Conservation (phyloP, 2,888 invertebrate genomes). For the Lepidonotus clava region DNA sequence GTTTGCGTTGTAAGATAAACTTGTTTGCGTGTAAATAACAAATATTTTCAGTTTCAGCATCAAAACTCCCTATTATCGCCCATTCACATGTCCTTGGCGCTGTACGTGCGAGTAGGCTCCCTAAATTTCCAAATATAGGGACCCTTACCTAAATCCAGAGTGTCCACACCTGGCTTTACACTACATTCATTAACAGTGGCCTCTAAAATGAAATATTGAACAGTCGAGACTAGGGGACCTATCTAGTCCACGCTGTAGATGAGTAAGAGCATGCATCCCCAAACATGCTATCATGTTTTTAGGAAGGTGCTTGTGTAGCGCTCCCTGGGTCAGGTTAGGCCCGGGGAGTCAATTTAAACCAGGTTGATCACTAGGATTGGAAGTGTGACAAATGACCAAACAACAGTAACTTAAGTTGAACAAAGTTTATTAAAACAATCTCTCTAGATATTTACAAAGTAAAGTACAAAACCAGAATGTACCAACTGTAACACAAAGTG, state of each 20-base stretch:
- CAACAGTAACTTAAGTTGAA: too few relatives aligned
- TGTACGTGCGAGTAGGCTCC: background rate
- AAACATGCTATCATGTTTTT: too few relatives aligned
- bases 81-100: conserved; percentile 6
- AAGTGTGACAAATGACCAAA: too few relatives aligned
- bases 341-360: too few relatives aligned
- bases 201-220: background rate
- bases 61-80: background rate
- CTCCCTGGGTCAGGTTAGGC: too few relatives aligned
- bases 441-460: too few relatives aligned
- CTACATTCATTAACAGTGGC: background rate
- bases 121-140: background rate
- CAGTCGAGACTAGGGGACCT: background rate
- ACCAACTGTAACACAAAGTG: too few relatives aligned
- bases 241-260: background rate
- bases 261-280: background rate
- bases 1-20: background rate
- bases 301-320: too few relatives aligned
- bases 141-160: background rate
- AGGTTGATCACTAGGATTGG: too few relatives aligned
- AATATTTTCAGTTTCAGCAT: background rate
- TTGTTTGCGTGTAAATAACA: background rate
- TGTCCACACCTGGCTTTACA: background rate
- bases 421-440: too few relatives aligned
- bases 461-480: too few relatives aligned